These are phyloP conservation scores for Siniperca chuatsi DNA, from an alignment of 2,113 vertebrate genomes.

Conservation along the genomic window DNA sequence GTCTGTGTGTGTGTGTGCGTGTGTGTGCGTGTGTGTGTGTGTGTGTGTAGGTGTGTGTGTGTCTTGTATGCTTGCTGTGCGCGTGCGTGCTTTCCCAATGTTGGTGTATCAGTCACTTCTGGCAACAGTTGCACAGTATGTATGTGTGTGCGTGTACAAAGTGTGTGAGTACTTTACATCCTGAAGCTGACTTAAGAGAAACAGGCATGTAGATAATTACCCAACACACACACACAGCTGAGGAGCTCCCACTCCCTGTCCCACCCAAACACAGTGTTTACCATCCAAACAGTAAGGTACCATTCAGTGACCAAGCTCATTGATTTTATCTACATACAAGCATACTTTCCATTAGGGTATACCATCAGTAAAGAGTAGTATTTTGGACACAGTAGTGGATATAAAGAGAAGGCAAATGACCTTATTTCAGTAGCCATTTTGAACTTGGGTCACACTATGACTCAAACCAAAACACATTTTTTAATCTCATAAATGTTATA, in stretches of 20 bases:
- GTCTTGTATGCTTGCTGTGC: too few relatives aligned
- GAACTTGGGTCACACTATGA: background rate
- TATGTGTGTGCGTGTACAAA: constrained; percentile 40
- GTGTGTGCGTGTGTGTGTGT: background rate
- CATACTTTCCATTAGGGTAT: background rate
- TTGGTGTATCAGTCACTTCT: background rate
- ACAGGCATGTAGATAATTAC: constrained; percentile 14
- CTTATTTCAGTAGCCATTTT: background rate
- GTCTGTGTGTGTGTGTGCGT: background rate
- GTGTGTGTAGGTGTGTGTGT: too few relatives aligned
- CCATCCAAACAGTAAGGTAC: constrained; percentile 31
- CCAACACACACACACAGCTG: background rate
- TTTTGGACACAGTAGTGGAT: background rate
- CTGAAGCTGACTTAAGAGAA: background rate
- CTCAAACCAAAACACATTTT: background rate
- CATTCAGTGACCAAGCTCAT: constrained; percentile 19
- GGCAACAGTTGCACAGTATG: background rate
- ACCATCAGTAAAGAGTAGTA: background rate
- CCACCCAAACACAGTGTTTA: constrained; percentile 51
- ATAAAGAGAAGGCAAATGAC: background rate
- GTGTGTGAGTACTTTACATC: constrained; percentile 4
- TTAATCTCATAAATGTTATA: background rate
- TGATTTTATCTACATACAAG: background rate
- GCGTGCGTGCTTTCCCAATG: background rate
- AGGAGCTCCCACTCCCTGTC: constrained; percentile 23